Evolutionary conservation across 2,113 vertebrate genomes (phyloP), one percentile per base, ranked within the genome.

Genomic region (Eidolon helvum): DNA sequence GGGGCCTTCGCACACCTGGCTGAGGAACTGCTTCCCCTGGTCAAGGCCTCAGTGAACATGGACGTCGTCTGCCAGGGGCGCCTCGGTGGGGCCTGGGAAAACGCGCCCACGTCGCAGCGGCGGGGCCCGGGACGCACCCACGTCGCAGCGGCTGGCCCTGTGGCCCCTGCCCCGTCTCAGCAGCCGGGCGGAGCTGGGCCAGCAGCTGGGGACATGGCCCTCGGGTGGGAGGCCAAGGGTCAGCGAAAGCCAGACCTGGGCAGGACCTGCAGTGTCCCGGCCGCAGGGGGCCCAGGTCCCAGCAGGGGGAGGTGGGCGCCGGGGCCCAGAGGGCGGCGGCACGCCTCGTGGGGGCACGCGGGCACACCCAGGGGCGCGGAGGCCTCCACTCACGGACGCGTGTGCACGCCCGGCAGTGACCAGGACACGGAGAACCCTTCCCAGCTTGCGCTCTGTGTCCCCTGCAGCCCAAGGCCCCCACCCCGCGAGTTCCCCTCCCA

Each of bases 351-450:
- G 3, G 43, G 16, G 45, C 7, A 2, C 21, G 28, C 26, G 11
- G 8, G 15, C 43, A 48, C 80, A 22, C 35, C 22, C 19, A 21
- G 21, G 0, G 3, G 18, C 79, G 48, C 50, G 3, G 21, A 38
- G 19, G 35, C 66, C 19, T 45, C 40, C 28, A 16, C 71, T 45
- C 26, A 28, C 6, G 8, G n/a, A 19, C 26, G 10, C 2, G 0
- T 7, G 40, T 61, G 28, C 28, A 4, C 3, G 4, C 6, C 61
- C 1, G 6, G 7, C 18, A 0, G 5, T 0, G 4, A 28, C 7
- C 19, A n/a, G n/a, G 24, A 24, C 4, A 24, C 10, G 6, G 21
- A 66, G n/a, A 59, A 15, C 18, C 4, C 1, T 18, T 12, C 5
- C 28, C 4, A 26, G 33, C 4, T 26, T 2, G 1, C 0, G 7